phyloP scores from a whole-genome alignment of 2,113 vertebrate species.

The Cyanoramphus novaezelandiae region DNA sequence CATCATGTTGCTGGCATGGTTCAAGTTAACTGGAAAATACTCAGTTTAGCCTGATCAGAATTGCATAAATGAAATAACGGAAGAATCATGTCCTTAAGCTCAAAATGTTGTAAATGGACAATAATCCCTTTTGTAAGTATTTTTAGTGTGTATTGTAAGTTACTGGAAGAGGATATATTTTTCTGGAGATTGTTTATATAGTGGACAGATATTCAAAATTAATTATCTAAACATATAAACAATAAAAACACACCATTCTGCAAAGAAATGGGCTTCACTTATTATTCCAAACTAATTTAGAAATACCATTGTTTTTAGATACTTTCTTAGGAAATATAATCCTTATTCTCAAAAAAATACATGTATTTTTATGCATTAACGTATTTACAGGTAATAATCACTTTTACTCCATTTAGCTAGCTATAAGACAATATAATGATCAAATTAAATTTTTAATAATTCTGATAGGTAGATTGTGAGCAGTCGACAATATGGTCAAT shows the following conservation, averaged over 20 bases:
- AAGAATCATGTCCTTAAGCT: slow-evolving; percentile 51
- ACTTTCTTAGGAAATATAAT: slow-evolving; percentile 1
- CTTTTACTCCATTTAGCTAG: slow-evolving; percentile 44
- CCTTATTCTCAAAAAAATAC: background rate
- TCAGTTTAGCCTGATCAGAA: slow-evolving; percentile 48
- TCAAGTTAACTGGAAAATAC: background rate
- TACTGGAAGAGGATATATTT: slow-evolving; percentile 73
- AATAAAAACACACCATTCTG: slow-evolving; percentile 32
- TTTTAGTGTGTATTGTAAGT: slow-evolving; percentile 72
- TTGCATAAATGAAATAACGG: slow-evolving; percentile 23
- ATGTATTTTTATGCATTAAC: slow-evolving; percentile 25
- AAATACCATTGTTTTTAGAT: slow-evolving; percentile 14
- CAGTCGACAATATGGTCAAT: background rate
- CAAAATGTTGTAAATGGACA: slow-evolving; percentile 50
- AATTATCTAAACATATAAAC: slow-evolving; percentile 41
- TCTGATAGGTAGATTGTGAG: background rate
- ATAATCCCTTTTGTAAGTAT: slow-evolving; percentile 68
- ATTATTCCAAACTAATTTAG: slow-evolving; percentile 54
- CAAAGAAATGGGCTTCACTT: slow-evolving; percentile 24
- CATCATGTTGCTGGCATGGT: slow-evolving; percentile 9
- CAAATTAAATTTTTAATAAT: background rate
- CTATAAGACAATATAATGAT: background rate
- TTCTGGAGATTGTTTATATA: slow-evolving; percentile 74
- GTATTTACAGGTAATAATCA: slow-evolving; percentile 19
- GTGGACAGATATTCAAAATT: slow-evolving; percentile 32